Evolutionary conservation across 1,140 invertebrate species (phyloP).

Genomic region (Philaenus spumarius): DNA sequence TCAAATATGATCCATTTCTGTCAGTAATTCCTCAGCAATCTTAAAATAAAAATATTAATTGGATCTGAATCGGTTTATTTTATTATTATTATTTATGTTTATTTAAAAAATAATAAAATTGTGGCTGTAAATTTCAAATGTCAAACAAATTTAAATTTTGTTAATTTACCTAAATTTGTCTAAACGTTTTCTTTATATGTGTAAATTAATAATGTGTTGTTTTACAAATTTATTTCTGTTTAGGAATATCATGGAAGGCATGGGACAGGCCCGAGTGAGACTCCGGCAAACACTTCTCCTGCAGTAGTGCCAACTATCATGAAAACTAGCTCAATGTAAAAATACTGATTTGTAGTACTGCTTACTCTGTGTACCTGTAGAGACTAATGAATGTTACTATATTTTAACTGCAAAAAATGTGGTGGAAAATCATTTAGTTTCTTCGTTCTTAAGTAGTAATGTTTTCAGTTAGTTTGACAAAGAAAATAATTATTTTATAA

Average conservation of each 20-base stretch:
- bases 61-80: no score
- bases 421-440: no score
- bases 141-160: not conserved
- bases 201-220: not conserved
- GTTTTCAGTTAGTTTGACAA: no score
- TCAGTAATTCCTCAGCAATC: no score
- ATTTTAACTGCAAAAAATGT: no score
- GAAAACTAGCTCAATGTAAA: constrained; percentile 20
- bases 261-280: not conserved
- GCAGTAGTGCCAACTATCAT: constrained; percentile 15
- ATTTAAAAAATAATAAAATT: not conserved
- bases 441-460: no score
- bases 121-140: not conserved
- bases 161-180: not conserved
- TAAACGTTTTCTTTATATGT: not conserved
- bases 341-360: not conserved
- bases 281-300: not conserved
- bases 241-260: constrained; percentile 26
- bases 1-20: no score
- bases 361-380: not conserved
- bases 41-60: no score
- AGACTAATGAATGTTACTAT: no score
- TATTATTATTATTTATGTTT: not conserved
- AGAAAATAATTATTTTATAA: no score
- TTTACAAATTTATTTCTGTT: no score